Evolutionary conservation across 2,888 invertebrate species (phyloP).

Genomic region (Harpalus rubripes): DNA sequence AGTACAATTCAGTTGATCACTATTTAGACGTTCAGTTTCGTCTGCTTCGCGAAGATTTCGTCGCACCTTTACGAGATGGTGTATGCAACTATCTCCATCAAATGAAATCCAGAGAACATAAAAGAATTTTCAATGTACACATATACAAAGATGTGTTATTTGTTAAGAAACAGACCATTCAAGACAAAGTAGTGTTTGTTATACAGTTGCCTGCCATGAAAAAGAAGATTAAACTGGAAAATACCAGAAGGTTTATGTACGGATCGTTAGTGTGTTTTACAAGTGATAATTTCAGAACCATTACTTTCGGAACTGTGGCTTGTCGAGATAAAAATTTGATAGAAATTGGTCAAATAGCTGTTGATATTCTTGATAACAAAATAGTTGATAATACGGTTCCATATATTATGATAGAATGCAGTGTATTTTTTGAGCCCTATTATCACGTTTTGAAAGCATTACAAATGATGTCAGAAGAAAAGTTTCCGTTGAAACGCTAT

Average conservation of each 20-base stretch:
- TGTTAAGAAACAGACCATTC: constrained; percentile 47
- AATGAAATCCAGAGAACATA: background rate
- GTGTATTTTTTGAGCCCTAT: constrained; percentile 91
- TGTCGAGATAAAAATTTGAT: constrained; percentile 80
- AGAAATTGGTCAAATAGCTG: constrained; percentile 79
- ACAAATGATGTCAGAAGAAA: constrained; percentile 79
- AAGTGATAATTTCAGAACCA: constrained; percentile 83
- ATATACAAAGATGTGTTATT: constrained; percentile 68
- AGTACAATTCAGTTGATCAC: constrained; percentile 83
- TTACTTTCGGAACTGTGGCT: constrained; percentile 85
- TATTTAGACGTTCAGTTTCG: constrained; percentile 91
- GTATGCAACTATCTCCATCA: constrained; percentile 75
- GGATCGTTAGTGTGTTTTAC: constrained; percentile 88
- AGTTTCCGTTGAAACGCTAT: constrained; percentile 85
- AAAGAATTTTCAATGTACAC: constrained; percentile 68
- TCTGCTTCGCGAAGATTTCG: constrained; percentile 89
- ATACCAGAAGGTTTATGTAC: constrained; percentile 82
- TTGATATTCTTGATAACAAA: constrained; percentile 76
- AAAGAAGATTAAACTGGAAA: constrained; percentile 76
- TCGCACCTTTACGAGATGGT: constrained; percentile 85
- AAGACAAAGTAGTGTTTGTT: constrained; percentile 67
- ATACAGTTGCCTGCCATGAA: constrained; percentile 72
- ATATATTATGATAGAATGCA: constrained; percentile 87
- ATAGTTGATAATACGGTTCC: constrained; percentile 72
- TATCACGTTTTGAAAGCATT: constrained; percentile 86